These are phyloP conservation scores for Lissocephala sabroskyi DNA, from an alignment of 2,888 invertebrate species.

Conservation along the genomic window DNA sequence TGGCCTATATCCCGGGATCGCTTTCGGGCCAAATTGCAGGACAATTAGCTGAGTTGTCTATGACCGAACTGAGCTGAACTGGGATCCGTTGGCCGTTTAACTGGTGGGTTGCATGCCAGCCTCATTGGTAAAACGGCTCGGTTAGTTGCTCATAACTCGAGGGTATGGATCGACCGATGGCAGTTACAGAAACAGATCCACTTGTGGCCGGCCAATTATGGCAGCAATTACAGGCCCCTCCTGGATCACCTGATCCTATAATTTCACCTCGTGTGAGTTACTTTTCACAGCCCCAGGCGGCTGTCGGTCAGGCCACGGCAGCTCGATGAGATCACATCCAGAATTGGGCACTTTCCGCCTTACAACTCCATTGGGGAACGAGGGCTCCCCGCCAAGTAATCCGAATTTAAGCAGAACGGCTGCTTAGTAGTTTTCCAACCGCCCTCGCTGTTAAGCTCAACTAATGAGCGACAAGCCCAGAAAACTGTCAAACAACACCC, in stretches of 20 bases:
- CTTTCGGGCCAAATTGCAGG: slow-evolving; percentile 57
- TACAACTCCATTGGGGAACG: too few relatives aligned
- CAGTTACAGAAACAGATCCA: slow-evolving; percentile 42
- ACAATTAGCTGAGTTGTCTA: slow-evolving; percentile 61
- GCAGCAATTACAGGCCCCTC: slow-evolving; percentile 50
- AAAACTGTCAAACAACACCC: slow-evolving; percentile 61
- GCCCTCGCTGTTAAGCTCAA: slow-evolving; percentile 49
- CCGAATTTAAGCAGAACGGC: too few relatives aligned
- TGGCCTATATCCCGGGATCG: slow-evolving; percentile 37
- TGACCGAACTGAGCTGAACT: slow-evolving; percentile 27
- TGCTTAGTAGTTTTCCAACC: too few relatives aligned
- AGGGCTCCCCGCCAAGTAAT: too few relatives aligned
- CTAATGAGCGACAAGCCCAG: slow-evolving; percentile 58
- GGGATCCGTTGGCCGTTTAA: background rate
- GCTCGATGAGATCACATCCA: too few relatives aligned
- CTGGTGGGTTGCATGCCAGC: slow-evolving; percentile 43
- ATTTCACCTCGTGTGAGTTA: slow-evolving; percentile 51
- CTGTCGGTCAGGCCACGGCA: too few relatives aligned
- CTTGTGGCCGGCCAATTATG: slow-evolving; percentile 55
- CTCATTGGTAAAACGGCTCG: slow-evolving; percentile 46
- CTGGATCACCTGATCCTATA: slow-evolving; percentile 54
- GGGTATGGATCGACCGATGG: slow-evolving; percentile 34
- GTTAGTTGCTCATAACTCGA: slow-evolving; percentile 62
- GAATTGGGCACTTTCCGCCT: too few relatives aligned
- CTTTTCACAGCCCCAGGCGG: slow-evolving; percentile 63